Evolutionary conservation across 2,797 vertebrate genomes (phyloP), one percentile per base, ranked within the genome.

Genomic region (Hydrocynus forskahlii): DNA sequence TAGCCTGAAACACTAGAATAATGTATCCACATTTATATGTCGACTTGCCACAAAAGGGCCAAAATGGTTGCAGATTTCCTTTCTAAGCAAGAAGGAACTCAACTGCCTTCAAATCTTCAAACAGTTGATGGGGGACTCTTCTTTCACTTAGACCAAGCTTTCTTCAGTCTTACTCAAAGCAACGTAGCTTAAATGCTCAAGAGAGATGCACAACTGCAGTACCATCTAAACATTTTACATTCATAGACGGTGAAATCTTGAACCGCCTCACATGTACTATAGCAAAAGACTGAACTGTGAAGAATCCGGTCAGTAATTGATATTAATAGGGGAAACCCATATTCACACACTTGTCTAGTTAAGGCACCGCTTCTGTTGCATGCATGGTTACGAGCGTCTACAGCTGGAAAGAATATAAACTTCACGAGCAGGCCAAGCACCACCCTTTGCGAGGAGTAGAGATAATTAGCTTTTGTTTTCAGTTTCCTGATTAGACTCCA

Each of bases 381-480:
- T 75, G 54, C 12, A n/a, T 52, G 62, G 55, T 81, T 81, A 21
- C 16, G 17, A 60, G 63, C 63, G 78, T 38, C 63, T 74, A 69
- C 25, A 73, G 79, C 67, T 74, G 50, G 74, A 78, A 77, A 66
- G 66, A 86, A 76, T 59, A 40, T 69, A 84, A 69, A 83, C 76
- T 86, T 62, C 63, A 75, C 13, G 19, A 76, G 71, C 50, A 69
- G 81, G 52, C 29, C 38, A 17, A 63, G 29, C 38, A 35, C 74
- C 16, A 66, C 14, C 43, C 48, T 14, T 12, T 57, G 62, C 57
- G 72, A 88, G 83, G 75, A 76, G 72, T 60, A 12, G 8, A 25
- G 81, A 84, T 88, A 87, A 87, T 87, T 87, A 88, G 80, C 68
- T 82, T 88, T 88, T 85, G 77, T 86, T 83, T 83, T 78, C 62